Base-by-base conservation (phyloP, 2,888 invertebrate species). In the Alloplasta piceator region DNA sequence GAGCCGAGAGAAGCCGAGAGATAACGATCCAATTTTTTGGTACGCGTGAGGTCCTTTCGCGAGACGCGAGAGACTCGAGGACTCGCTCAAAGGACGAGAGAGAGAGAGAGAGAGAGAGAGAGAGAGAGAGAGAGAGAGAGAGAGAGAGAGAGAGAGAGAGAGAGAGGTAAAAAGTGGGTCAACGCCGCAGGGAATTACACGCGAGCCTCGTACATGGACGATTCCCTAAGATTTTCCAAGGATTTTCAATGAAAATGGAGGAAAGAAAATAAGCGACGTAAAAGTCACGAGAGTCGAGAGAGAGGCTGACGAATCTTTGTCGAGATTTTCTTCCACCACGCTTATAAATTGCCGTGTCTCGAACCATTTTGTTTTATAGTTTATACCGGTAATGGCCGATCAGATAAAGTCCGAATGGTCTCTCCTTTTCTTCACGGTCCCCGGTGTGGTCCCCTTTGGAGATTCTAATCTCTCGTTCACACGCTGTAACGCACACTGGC, bases 361-460 rank as follows among this genome's bases (percentile, higher is more conserved):
- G 3, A 74, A 71, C 58, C 63, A 52, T 52, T 52, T 9, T 43
- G 43, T 43, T 43, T 9, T 43, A 71, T 26, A 66, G 74, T 73
- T 26, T 70, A 72, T 87, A 86, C 85, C 85, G 86, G 85, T 89
- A 89, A 89, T 89, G 87, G 86, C 72, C 84, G 86, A 89, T 89
- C 89, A 88, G 89, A 89, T 89, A 89, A 89, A 64, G 12, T 58
- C 48, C 12, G 52, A 72, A 26, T 26, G 36, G 52, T 9, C 43
- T 52, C 82, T 61, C 68, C 58, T 38, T 56, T 63, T 26, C 66
- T 64, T 84, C 85, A 86, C 86, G 79, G 68, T 87, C 85, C 87
- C 85, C 82, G 80, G 83, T 84, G 52, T 71, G 79, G 72, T 67
- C 60, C 56, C 71, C 70, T 26, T 46, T 48, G 16, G n/a, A 82